Percentiles rank a stretch among this genome's conserved stretches.
phyloP scores from a whole-genome alignment of 1,140 invertebrate genomes.

The Diplogasteroides magnus region DNA sequence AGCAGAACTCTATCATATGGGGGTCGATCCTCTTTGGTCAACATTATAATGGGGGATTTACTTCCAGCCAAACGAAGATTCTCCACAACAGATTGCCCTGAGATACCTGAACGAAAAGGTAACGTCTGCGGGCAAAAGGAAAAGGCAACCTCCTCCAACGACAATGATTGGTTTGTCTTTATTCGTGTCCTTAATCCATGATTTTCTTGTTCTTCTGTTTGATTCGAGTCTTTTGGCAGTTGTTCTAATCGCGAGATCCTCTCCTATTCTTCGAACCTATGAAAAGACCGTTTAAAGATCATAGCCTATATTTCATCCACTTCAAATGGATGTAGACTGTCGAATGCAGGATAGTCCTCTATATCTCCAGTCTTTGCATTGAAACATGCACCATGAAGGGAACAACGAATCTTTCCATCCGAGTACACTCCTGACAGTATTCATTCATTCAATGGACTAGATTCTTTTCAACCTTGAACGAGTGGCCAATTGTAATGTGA shows the following conservation, averaged over 20 bases:
- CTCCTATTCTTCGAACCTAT: constrained; percentile 31
- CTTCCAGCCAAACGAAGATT: constrained; percentile 57
- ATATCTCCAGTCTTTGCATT: constrained; percentile 81
- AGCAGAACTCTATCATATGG: constrained; percentile 57
- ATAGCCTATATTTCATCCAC: constrained; percentile 59
- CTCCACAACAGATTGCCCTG: constrained; percentile 56
- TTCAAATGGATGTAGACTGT: constrained; percentile 76
- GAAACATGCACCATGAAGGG: constrained; percentile 94
- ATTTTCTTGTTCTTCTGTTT: constrained; percentile 52
- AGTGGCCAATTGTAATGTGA: background rate
- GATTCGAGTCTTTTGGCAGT: constrained; percentile 41
- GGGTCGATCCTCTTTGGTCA: constrained; percentile 53
- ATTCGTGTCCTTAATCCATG: constrained; percentile 37
- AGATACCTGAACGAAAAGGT: too few species aligned
- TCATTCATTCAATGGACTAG: too few species aligned
- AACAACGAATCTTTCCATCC: constrained; percentile 77
- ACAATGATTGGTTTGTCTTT: constrained; percentile 53
- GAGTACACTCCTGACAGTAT: constrained; percentile 68
- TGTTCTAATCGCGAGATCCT: constrained; percentile 53
- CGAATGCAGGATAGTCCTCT: constrained; percentile 82
- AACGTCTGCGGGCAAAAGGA: too few species aligned
- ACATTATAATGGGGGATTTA: constrained; percentile 54
- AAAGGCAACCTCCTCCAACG: too few species aligned
- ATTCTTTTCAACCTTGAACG: background rate
- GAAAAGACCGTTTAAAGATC: constrained; percentile 5